A percentile compares a stretch with the other conserved stretches of the same genome.
Evolutionary conservation across 1,140 invertebrate species (phyloP).

Genomic region (Drosophila gunungcola): DNA sequence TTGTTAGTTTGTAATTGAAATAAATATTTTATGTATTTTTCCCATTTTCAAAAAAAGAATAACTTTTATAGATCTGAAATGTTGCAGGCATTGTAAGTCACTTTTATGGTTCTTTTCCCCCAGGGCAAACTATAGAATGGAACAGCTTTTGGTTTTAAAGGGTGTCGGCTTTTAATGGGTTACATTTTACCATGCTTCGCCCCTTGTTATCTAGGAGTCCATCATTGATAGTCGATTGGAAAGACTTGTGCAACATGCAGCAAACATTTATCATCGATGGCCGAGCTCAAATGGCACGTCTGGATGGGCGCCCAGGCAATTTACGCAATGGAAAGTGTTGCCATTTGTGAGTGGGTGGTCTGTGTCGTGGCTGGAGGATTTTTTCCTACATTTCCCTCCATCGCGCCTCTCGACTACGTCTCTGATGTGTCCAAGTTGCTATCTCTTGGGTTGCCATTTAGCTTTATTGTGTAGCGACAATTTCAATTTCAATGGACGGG

Average conservation of each 20-base stretch:
- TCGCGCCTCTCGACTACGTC: conserved; percentile 4
- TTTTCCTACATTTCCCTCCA: conserved; percentile 7
- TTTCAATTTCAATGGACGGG: conserved; percentile 27
- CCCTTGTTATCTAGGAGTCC: background rate
- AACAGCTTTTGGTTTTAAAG: conserved; percentile 12
- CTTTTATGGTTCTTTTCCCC: conserved; percentile 1
- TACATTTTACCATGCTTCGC: background rate
- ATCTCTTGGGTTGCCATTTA: conserved; percentile 58
- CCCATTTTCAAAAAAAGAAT: background rate
- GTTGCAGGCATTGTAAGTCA: background rate
- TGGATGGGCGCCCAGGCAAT: conserved; percentile 28
- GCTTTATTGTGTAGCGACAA: conserved; percentile 43
- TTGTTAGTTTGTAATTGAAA: too few species aligned
- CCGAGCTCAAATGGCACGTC: conserved; percentile 35
- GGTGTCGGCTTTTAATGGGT: conserved; percentile 16
- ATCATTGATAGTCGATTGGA: conserved; percentile 61
- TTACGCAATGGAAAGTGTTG: conserved; percentile 72
- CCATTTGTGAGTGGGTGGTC: conserved; percentile 58
- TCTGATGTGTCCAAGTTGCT: conserved; percentile 34
- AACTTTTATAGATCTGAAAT: background rate
- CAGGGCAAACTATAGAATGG: background rate
- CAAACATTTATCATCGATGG: conserved; percentile 72
- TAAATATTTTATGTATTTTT: background rate
- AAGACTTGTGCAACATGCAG: conserved; percentile 50
- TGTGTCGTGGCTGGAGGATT: conserved; percentile 3